Conservation (phyloP, 2,797 vertebrate species). For the Lophius americanus region DNA sequence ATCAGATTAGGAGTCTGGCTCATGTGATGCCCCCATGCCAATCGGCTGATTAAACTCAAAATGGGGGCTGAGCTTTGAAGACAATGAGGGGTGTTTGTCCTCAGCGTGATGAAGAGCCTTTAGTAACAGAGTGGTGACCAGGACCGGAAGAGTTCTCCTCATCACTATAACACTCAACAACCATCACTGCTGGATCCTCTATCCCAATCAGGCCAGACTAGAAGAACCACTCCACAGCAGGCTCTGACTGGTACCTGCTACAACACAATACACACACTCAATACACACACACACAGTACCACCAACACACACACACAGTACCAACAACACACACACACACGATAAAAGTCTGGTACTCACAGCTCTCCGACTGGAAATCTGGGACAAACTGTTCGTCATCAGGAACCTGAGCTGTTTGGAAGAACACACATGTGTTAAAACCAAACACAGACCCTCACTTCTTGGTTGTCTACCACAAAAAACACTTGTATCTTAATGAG, state of each 20-base stretch:
- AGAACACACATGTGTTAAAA: constrained; percentile 12
- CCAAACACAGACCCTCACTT: neutral
- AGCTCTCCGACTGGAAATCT: constrained; percentile 95
- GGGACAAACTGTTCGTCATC: constrained; percentile 97
- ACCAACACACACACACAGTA: neutral
- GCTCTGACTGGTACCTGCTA: neutral
- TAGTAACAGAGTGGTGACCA: neutral
- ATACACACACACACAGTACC: neutral
- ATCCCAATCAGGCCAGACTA: neutral
- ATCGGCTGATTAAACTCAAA: constrained; percentile 79
- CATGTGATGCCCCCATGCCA: constrained; percentile 79
- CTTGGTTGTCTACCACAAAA: neutral
- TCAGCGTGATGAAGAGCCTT: constrained; percentile 8
- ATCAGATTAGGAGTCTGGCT: constrained; percentile 81
- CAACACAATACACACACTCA: neutral
- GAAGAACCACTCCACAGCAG: neutral
- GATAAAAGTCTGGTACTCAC: constrained; percentile 84
- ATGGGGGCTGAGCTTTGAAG: constrained; percentile 58
- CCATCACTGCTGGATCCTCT: neutral
- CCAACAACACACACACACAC: constrained; percentile 25
- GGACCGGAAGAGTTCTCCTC: neutral
- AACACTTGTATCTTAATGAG: constrained; percentile 1
- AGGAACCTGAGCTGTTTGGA: constrained; percentile 89
- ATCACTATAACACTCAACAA: too few relatives aligned
- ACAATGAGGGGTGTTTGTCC: constrained; percentile 23